A percentile compares a stretch with the other conserved stretches of the same genome.
Evolutionary conservation across 2,113 vertebrate genomes (phyloP).

Genomic region (Psophia crepitans): DNA sequence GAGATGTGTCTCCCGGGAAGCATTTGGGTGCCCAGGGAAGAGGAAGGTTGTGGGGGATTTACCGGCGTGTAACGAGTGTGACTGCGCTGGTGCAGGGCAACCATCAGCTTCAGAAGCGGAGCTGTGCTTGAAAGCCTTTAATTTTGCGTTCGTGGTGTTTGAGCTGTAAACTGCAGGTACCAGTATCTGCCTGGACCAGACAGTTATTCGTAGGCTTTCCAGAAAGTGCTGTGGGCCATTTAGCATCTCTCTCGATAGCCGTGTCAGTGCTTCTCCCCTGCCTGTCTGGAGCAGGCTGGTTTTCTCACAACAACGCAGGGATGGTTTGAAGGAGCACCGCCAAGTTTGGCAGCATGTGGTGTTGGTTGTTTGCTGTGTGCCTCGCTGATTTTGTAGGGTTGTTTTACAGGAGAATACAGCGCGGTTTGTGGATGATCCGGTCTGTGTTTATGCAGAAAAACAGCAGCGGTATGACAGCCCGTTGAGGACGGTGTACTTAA

Average conservation of each 20-base stretch:
- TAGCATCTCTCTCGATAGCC: not conserved
- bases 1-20: no score
- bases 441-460: not conserved
- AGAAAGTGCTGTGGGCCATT: not conserved
- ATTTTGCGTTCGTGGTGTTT: not conserved
- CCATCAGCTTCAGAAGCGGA: not conserved
- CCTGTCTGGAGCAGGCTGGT: not conserved
- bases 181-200: not conserved
- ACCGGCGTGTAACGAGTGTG: rapidly evolving
- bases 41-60: rapidly evolving
- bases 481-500: rapidly evolving
- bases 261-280: rapidly evolving
- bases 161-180: not conserved
- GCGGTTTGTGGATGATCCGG: not conserved
- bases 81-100: rapidly evolving
- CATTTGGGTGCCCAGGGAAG: not conserved
- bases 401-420: not conserved
- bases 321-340: not conserved
- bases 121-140: rapidly evolving
- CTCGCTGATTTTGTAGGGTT: not conserved
- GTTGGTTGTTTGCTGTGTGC: not conserved
- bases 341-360: not conserved
- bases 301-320: not conserved
- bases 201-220: not conserved
- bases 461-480: not conserved